Base-by-base conservation (phyloP, 2,113 vertebrate genomes). In the Pluvialis apricaria region DNA sequence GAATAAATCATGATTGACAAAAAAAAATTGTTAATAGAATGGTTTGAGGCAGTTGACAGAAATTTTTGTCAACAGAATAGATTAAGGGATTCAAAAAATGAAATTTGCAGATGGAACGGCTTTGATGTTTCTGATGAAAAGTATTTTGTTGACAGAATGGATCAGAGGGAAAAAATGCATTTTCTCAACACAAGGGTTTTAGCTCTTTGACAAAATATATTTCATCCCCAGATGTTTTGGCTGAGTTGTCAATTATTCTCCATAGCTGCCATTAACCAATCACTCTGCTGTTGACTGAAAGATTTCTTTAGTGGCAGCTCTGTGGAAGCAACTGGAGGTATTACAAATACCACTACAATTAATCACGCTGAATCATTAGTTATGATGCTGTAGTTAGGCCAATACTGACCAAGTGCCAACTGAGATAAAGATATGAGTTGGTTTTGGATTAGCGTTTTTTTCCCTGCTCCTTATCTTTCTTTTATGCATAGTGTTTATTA, bases 21-120 rank as follows among this genome's bases (percentile, higher is more conserved):
- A 97, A 96, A 69, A 31, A 97, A 98, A 97, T 97, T 98, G 97
- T 97, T 98, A 98, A 98, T 98, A 97, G 97, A 98, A 96, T 97
- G 84, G 86, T 98, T 97, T 96, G 92, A 97, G 96, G 95, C 96
- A 94, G 96, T 97, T 97, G 98, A 98, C 97, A 97, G 97, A 97
- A 97, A 89, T 97, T 97, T 98, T 98, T 98, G 98, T 98, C 98
- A 98, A 98, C 97, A 96, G 91, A 97, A 57, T 94, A 98, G 97
- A 98, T 98, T 97, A 98, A 97, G 81, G 95, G 97, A 97, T 97
- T 98, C 93, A 31, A 85, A 95, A 95, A 95, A 97, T 96, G 94
- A 98, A 98, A 98, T 97, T 97, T 97, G 94, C 97, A 97, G 97
- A 98, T 97, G 96, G 97, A 98, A 97, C 7, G 0, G 96, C 96